A percentile compares a stretch with the other conserved stretches of the same genome.
phyloP scores from a whole-genome alignment of 2,797 vertebrate species.

The Sebastolobus altivelis region DNA sequence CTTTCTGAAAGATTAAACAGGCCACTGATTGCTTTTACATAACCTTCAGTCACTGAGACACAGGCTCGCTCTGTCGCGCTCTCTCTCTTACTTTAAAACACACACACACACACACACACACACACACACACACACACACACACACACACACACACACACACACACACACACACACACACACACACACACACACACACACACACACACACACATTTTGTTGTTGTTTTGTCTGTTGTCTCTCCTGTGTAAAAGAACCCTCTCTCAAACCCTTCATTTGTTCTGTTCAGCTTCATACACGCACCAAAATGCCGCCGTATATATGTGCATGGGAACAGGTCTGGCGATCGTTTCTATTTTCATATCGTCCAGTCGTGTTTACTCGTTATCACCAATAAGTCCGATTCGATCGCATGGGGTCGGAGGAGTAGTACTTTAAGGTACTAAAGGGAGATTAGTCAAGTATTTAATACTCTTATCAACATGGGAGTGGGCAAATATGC shows the following conservation, averaged over 20 bases:
- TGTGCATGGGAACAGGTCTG: neutral
- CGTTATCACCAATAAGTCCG: too few species aligned
- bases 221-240: slow-evolving; percentile 19
- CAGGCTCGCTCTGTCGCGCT: slow-evolving; percentile 9
- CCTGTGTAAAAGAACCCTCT: slow-evolving; percentile 21
- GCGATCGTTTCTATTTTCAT: too few species aligned
- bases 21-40: slow-evolving; percentile 83
- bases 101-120: neutral
- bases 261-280: slow-evolving; percentile 26
- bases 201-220: neutral
- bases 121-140: neutral
- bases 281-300: slow-evolving; percentile 23
- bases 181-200: neutral
- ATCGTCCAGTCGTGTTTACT: too few species aligned
- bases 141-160: neutral
- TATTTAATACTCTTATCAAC: too few species aligned
- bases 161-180: neutral
- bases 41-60: slow-evolving; percentile 67
- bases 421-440: too few species aligned
- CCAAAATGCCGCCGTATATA: neutral
- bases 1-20: slow-evolving; percentile 81
- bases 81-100: neutral
- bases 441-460: too few species aligned
- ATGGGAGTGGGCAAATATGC: too few species aligned
- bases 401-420: too few species aligned